These are phyloP conservation scores for Heloderma charlesbogerti DNA, from an alignment of 2,113 vertebrate species.

Conservation along the genomic window DNA sequence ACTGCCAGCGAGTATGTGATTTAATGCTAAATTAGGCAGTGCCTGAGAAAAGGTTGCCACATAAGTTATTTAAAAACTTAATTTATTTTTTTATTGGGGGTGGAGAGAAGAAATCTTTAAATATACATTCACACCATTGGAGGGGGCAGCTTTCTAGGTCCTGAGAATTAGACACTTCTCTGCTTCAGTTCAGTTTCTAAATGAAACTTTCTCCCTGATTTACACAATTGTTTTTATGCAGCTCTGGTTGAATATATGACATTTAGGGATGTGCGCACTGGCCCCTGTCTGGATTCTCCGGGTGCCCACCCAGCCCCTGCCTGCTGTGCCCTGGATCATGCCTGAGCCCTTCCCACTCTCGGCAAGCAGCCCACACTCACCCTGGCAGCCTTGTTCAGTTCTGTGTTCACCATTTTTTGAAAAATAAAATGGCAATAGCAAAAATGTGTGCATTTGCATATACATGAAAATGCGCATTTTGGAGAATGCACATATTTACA, in stretches of 20 bases:
- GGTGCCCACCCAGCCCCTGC: too few species aligned
- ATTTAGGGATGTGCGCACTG: too few species aligned
- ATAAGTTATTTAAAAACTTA: slow-evolving; percentile 67
- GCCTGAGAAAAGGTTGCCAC: slow-evolving; percentile 81
- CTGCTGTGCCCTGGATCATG: too few species aligned
- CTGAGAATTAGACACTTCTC: background rate
- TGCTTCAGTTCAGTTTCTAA: accelerated
- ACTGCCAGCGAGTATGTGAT: slow-evolving; percentile 76
- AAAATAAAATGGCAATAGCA: too few species aligned
- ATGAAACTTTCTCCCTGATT: background rate
- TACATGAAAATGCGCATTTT: too few species aligned
- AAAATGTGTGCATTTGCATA: too few species aligned
- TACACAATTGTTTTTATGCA: accelerated
- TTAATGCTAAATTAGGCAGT: slow-evolving; percentile 75
- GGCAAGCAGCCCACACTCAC: too few species aligned
- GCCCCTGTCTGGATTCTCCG: too few species aligned
- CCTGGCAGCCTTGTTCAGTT: too few species aligned
- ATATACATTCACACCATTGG: background rate
- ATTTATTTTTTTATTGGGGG: background rate
- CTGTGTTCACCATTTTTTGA: too few species aligned
- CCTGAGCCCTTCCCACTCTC: too few species aligned
- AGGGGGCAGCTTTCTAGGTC: background rate
- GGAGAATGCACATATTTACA: too few species aligned
- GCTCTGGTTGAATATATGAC: background rate
- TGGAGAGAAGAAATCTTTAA: slow-evolving; percentile 35